Conservation (phyloP, 1,140 invertebrate genomes). For the Teleopsis dalmanni region DNA sequence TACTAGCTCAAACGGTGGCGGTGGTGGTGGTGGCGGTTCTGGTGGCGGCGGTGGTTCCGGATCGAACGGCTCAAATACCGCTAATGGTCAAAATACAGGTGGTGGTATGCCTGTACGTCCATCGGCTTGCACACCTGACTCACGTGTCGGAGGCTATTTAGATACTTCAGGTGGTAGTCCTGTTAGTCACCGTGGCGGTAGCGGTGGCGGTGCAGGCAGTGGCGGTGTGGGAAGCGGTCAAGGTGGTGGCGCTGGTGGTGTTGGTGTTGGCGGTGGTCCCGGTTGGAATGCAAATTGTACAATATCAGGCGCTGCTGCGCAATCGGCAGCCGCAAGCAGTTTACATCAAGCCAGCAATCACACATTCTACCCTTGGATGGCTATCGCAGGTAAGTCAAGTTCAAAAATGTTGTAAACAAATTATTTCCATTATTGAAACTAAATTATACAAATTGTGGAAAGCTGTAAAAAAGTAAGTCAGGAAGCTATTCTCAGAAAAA, state of each 20-base stretch:
- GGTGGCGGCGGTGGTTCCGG: conserved; percentile 41
- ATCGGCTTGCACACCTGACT: conserved; percentile 79
- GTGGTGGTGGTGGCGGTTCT: conserved; percentile 28
- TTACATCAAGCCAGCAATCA: conserved; percentile 83
- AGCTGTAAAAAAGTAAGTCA: too few relatives aligned
- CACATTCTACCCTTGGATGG: conserved; percentile 97
- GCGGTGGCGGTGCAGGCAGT: conserved; percentile 56
- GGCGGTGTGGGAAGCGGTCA: conserved; percentile 54
- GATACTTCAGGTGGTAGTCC: conserved; percentile 63
- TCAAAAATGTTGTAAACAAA: neutral
- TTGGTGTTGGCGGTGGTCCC: conserved; percentile 57
- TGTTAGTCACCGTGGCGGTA: conserved; percentile 64
- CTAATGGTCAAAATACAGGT: conserved; percentile 54
- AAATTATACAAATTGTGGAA: too few relatives aligned
- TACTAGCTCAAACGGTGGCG: conserved; percentile 54
- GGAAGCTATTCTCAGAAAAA: too few relatives aligned
- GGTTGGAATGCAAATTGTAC: conserved; percentile 45
- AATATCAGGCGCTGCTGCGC: conserved; percentile 51
- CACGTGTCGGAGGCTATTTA: conserved; percentile 59
- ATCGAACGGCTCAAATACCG: conserved; percentile 42
- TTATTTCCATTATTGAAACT: too few relatives aligned
- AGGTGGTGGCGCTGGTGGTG: conserved; percentile 47
- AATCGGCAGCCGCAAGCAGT: conserved; percentile 71
- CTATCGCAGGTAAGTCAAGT: conserved; percentile 84
- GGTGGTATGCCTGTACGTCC: conserved; percentile 59